A percentile compares a stretch with the other conserved stretches of the same genome.
These are phyloP conservation scores for Oostethus manadensis DNA, from an alignment of 2,113 vertebrate genomes.

Conservation along the genomic window DNA sequence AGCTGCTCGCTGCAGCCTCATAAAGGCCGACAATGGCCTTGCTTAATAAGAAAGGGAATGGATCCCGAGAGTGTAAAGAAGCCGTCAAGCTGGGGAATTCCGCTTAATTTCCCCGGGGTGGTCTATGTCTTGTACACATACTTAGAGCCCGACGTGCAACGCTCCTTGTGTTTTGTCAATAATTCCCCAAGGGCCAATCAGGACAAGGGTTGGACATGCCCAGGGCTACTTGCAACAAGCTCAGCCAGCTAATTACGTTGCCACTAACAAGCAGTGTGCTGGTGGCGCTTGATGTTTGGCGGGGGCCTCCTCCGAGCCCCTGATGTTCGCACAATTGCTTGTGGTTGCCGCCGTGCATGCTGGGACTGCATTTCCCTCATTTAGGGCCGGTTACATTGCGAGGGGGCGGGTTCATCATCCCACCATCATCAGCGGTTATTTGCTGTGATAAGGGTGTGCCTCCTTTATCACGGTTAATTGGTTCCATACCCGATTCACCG, in stretches of 20 bases:
- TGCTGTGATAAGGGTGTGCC: too few relatives aligned
- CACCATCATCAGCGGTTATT: conserved; percentile 22
- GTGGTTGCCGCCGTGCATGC: conserved; percentile 53
- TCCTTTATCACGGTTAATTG: too few relatives aligned
- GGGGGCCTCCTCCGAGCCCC: conserved; percentile 53
- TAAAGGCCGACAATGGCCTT: conserved; percentile 91
- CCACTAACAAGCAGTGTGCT: conserved; percentile 81
- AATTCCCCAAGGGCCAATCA: conserved; percentile 93
- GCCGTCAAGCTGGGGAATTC: conserved; percentile 95
- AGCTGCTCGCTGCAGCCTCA: conserved; percentile 79
- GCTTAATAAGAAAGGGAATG: conserved; percentile 94
- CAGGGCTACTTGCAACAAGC: conserved; percentile 86
- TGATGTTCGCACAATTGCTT: conserved; percentile 59
- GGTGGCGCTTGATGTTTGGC: conserved; percentile 59
- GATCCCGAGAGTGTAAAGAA: conserved; percentile 87
- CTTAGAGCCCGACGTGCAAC: conserved; percentile 93
- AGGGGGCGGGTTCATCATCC: neutral
- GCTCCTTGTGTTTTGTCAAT: conserved; percentile 95
- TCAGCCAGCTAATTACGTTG: conserved; percentile 87
- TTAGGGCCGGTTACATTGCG: conserved; percentile 17
- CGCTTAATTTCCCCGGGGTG: conserved; percentile 97
- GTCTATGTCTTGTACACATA: conserved; percentile 94
- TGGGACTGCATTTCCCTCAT: conserved; percentile 49
- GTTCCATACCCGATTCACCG: too few relatives aligned
- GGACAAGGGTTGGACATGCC: conserved; percentile 93